Evolutionary conservation across 2,113 vertebrate genomes (phyloP), one percentile per base, ranked within the genome.

Genomic region (Nesoenas mayeri): DNA sequence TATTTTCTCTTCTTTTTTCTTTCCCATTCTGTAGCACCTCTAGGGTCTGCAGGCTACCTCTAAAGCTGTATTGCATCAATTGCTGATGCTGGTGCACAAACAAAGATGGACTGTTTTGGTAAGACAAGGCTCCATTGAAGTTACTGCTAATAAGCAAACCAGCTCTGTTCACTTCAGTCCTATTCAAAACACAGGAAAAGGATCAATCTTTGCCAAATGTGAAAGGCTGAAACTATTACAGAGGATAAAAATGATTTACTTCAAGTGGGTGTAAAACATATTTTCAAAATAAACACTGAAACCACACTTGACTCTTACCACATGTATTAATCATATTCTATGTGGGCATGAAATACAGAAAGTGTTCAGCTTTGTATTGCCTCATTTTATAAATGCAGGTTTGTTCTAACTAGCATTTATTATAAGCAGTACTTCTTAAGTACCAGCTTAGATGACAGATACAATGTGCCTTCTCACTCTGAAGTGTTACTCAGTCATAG

Each of bases 21-120:
- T 89, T 85, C 48, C 44, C 50, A 34, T 92, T 81, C 38, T 0
- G 0, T 57, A 87, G 61, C 58, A n/a, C 32, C 74, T 92, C 51
- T 53, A 75, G 50, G 36, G 67, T 93, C 82, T 90, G n/a, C 86
- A 94, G 25, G 44, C 93, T 79, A 64, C 89, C 84, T 95, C 84
- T 87, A 86, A 85, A 95, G 73, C 88, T 94, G 40, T 47, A 38
- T 88, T 79, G 15, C 6, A 60, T 92, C 86, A 79, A 0, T 57
- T 82, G 44, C 80, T 89, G 91, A 34, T 87, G 38, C 24, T 92
- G 36, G 24, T 48, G 22, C 44, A 77, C 71, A 87, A 75, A 97
- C 91, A 97, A 96, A 96, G 95, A 96, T 96, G 67, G 73, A 92
- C 96, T 98, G 95, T 97, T 96, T 96, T 75, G 71, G 85, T 86